Evolutionary conservation across 2,113 vertebrate genomes (phyloP), one percentile per base, ranked within the genome.

Genomic region (Panthera tigris): DNA sequence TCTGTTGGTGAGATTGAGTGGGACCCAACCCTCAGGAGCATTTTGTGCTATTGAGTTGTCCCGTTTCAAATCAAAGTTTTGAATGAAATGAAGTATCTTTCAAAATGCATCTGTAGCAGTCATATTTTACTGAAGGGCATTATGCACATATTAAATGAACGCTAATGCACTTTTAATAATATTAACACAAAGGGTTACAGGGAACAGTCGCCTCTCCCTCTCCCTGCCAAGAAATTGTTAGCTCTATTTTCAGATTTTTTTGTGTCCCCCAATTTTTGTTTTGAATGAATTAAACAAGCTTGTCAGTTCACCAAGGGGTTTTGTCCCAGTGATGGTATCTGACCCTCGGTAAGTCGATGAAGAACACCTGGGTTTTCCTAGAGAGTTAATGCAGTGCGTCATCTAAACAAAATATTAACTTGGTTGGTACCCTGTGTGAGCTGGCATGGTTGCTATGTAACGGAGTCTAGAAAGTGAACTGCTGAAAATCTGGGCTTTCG

Each of bases 401-500:
- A 31, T 92, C 97, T 76, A 89, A 97, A 93, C 95, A 90, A 95
- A 98, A 93, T 95, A 90, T 93, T 79, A 92, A 86, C 93, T 97
- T 61, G 57, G 82, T 89, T 50, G 91, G 89, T 97, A 80, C 92
- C 92, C 92, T 96, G 48, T 7, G 57, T 9, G 89, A 92, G 91
- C 97, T 13, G 79, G 91, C 80, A 39, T 45, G 94, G 97, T 98
- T 97, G 96, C 97, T 97, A 97, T 63, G 97, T 81, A 96, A 97
- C 97, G 3, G 92, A 97, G 94, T 97, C 97, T 96, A 94, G 96
- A 94, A 94, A 98, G 97, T 79, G 97, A 95, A 96, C 92, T 92
- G 98, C 95, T 96, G 95, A 92, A 97, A 98, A 97, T 97, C 96
- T 78, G 96, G 97, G 97, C 95, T 96, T 92, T 98, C 78, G 36